phyloP scores from a whole-genome alignment of 2,113 vertebrate species.

The Scomber colias region DNA sequence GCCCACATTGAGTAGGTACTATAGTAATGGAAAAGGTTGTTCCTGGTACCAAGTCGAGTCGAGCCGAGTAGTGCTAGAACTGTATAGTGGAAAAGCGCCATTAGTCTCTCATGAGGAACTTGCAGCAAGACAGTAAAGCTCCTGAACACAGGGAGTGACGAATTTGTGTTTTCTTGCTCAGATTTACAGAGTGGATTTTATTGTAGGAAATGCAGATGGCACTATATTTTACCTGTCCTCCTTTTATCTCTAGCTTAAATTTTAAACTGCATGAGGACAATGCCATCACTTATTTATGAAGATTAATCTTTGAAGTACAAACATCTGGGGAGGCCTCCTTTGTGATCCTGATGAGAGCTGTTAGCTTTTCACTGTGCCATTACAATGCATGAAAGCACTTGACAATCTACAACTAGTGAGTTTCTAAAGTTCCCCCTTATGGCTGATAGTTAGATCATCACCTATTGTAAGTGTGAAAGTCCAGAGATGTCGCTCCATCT shows the following conservation, averaged over 20 bases:
- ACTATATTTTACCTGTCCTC: slow-evolving; percentile 1
- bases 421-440: slow-evolving; percentile 50
- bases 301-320: slow-evolving; percentile 51
- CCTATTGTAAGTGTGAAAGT: slow-evolving; percentile 70
- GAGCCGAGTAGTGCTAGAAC: too few relatives aligned
- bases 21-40: too few relatives aligned
- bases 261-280: slow-evolving; percentile 12
- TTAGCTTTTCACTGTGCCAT: slow-evolving; percentile 29
- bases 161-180: not conserved
- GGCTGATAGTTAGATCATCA: slow-evolving; percentile 54
- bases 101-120: not conserved
- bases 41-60: too few relatives aligned
- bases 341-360: slow-evolving; percentile 31
- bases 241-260: slow-evolving; percentile 21
- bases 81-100: too few relatives aligned
- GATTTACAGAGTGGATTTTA: slow-evolving; percentile 33
- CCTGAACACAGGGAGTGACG: not conserved
- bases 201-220: slow-evolving; percentile 7
- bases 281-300: slow-evolving; percentile 19
- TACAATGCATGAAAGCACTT: slow-evolving; percentile 31
- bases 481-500: slow-evolving; percentile 71
- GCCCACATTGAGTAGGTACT: too few relatives aligned
- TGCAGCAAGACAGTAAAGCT: not conserved
- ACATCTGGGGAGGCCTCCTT: slow-evolving; percentile 57
- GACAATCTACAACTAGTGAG: slow-evolving; percentile 22